Evolutionary conservation across 1,140 invertebrate species (phyloP).

Genomic region (Drosophila baimaii): DNA sequence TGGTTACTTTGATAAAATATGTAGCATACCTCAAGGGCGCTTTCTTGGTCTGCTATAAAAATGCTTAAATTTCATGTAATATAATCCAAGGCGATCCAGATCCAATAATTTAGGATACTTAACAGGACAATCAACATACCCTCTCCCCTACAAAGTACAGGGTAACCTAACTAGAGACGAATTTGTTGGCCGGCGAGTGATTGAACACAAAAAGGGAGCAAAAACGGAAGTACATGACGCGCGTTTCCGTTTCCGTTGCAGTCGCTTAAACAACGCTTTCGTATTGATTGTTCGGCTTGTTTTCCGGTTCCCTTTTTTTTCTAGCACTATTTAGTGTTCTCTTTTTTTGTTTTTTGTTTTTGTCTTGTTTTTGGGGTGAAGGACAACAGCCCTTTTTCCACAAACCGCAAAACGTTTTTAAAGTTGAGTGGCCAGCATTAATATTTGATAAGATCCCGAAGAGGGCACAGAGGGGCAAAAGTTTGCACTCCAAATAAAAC

Average conservation of each 20-base stretch:
- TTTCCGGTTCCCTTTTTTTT: constrained; percentile 22
- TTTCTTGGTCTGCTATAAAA: too few species aligned
- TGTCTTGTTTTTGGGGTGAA: neutral
- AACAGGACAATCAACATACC: too few species aligned
- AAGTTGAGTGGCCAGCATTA: constrained; percentile 66
- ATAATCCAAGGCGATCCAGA: too few species aligned
- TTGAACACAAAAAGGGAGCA: constrained; percentile 26
- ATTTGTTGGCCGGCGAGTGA: constrained; percentile 49
- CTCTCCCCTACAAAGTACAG: neutral
- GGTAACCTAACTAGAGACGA: constrained; percentile 16
- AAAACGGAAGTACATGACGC: constrained; percentile 75
- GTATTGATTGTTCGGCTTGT: constrained; percentile 43
- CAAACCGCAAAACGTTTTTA: constrained; percentile 65
- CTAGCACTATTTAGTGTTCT: constrained; percentile 11
- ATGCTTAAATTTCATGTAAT: too few species aligned
- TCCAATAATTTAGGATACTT: too few species aligned
- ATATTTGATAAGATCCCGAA: constrained; percentile 55
- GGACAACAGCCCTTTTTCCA: neutral
- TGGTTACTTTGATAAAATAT: neutral
- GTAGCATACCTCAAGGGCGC: neutral
- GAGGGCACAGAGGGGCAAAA: constrained; percentile 31
- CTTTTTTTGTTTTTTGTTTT: constrained; percentile 6
- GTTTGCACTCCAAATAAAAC: constrained; percentile 51
- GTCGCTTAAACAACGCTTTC: constrained; percentile 49
- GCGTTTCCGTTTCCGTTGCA: constrained; percentile 77